phyloP scores from a whole-genome alignment of 2,113 vertebrate species.

The Leptosomus discolor region DNA sequence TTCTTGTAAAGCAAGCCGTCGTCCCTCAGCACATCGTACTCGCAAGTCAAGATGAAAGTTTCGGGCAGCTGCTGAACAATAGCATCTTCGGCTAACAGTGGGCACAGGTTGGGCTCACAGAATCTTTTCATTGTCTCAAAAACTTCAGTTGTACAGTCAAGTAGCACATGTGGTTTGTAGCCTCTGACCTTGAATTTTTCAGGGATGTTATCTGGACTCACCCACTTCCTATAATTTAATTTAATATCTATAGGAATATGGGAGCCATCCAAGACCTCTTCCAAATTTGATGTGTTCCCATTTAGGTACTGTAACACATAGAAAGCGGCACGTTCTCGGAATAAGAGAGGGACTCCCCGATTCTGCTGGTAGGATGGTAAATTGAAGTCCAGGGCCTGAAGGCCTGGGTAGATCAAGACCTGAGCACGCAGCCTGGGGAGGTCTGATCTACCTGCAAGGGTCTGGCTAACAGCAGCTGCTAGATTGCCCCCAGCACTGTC shows the following conservation, averaged over 20 bases:
- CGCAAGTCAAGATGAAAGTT: constrained; percentile 83
- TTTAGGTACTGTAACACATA: constrained; percentile 71
- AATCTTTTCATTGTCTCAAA: constrained; percentile 48
- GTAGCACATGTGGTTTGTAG: not conserved
- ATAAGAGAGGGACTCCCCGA: constrained; percentile 74
- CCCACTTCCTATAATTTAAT: constrained; percentile 73
- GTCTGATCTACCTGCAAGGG: constrained; percentile 52
- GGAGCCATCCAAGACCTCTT: constrained; percentile 67
- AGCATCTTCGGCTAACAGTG: constrained; percentile 71
- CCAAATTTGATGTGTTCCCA: constrained; percentile 56
- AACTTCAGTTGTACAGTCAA: constrained; percentile 60
- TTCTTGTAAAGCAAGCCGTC: constrained; percentile 84
- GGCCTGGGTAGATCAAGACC: constrained; percentile 79
- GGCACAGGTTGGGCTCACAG: constrained; percentile 68
- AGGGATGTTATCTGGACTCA: constrained; percentile 76
- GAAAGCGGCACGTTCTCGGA: constrained; percentile 50
- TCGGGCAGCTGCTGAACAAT: constrained; percentile 67
- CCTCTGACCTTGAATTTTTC: constrained; percentile 70
- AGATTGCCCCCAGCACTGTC: constrained; percentile 82
- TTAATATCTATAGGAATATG: constrained; percentile 75
- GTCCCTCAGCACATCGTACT: constrained; percentile 82
- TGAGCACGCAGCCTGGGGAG: constrained; percentile 80
- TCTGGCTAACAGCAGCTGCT: constrained; percentile 76
- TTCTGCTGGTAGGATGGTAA: constrained; percentile 86
- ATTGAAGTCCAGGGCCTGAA: constrained; percentile 83